phyloP scores from a whole-genome alignment of 2,113 vertebrate genomes.

The Hippocampus comes region DNA sequence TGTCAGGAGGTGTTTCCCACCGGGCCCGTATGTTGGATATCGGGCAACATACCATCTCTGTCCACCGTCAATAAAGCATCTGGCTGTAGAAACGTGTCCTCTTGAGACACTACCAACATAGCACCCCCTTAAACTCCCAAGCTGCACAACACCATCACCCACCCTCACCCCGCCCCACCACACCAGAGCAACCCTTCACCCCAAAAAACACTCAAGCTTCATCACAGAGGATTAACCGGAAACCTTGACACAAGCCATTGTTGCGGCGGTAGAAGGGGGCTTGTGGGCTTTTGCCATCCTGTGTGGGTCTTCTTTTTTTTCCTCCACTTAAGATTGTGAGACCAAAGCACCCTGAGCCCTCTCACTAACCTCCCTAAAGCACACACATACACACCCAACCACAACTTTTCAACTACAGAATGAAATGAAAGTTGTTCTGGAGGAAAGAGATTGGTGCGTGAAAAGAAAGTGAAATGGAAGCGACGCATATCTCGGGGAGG shows the following conservation, averaged over 20 bases:
- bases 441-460: conserved; percentile 22
- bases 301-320: conserved; percentile 43
- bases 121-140: conserved; percentile 15
- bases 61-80: conserved; percentile 53
- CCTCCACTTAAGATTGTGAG: conserved; percentile 37
- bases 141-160: conserved; percentile 34
- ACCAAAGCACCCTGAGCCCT: conserved; percentile 30
- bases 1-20: conserved; percentile 91
- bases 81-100: conserved; percentile 22
- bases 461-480: conserved; percentile 29
- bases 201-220: conserved; percentile 62
- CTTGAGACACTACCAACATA: neutral
- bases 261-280: conserved; percentile 54
- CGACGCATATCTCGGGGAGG: conserved; percentile 17
- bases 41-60: conserved; percentile 78
- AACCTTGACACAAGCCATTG: conserved; percentile 69
- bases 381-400: conserved; percentile 32
- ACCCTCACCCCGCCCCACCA: conserved; percentile 35
- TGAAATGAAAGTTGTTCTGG: conserved; percentile 23
- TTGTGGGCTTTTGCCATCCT: conserved; percentile 67
- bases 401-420: conserved; percentile 16
- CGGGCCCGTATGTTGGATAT: conserved; percentile 80
- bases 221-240: conserved; percentile 73
- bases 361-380: conserved; percentile 29
- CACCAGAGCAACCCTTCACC: conserved; percentile 39